Percentiles rank a stretch among this genome's conserved stretches.
These are phyloP conservation scores for Formicarius rufipectus DNA, from an alignment of 2,113 vertebrate species.

Conservation along the genomic window DNA sequence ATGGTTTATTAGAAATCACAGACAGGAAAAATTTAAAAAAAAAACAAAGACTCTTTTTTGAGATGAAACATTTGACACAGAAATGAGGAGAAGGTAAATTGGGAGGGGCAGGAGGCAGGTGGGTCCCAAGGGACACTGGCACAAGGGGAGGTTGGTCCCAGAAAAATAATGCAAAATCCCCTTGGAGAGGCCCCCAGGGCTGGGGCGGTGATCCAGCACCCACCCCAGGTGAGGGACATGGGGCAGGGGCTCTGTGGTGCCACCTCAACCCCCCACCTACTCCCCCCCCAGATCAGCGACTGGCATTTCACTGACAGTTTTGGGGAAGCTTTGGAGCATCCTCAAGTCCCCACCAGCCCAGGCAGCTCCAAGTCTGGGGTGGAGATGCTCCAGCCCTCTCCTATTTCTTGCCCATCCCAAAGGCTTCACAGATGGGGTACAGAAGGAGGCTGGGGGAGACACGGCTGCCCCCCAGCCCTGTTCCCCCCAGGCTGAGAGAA, in stretches of 20 bases:
- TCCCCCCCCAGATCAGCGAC: background rate
- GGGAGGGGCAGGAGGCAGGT: background rate
- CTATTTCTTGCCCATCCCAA: background rate
- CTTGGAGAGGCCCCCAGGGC: background rate
- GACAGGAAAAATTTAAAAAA: background rate
- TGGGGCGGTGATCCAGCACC: background rate
- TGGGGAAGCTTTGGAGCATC: background rate
- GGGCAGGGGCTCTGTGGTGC: background rate
- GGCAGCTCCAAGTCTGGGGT: background rate
- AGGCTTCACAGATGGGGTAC: background rate
- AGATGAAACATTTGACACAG: background rate
- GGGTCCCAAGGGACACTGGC: background rate
- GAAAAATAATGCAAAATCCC: background rate
- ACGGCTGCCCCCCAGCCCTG: background rate
- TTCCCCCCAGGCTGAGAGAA: background rate
- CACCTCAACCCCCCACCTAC: background rate
- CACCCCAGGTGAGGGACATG: background rate
- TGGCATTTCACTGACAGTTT: fast-evolving
- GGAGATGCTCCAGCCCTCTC: background rate
- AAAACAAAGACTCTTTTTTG: background rate
- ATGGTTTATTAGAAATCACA: constrained; percentile 15
- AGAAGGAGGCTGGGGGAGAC: background rate
- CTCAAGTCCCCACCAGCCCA: background rate
- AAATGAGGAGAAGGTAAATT: background rate
- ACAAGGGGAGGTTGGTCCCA: background rate